A percentile compares a stretch with the other conserved stretches of the same genome.
Evolutionary conservation across 2,113 vertebrate genomes (phyloP).

Genomic region (Syrrhaptes paradoxus): DNA sequence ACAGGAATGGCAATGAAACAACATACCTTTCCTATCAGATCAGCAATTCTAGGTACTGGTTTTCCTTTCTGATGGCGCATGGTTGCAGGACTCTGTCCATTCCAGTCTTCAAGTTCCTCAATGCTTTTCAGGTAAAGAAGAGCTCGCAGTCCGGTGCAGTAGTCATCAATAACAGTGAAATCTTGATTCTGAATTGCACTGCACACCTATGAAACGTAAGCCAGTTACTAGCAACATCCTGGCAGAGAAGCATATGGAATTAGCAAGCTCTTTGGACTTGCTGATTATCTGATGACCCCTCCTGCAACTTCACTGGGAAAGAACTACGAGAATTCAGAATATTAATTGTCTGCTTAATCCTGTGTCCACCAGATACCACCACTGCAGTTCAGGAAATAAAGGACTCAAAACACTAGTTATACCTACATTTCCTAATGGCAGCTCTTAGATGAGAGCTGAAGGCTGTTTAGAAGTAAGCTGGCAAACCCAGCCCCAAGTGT

Average conservation of each 20-base stretch:
- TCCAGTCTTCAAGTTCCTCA: constrained; percentile 84
- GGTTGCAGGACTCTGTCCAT: constrained; percentile 89
- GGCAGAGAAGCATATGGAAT: background rate
- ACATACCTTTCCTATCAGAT: constrained; percentile 85
- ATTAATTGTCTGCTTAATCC: background rate
- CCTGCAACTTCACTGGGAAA: background rate
- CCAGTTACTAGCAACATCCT: background rate
- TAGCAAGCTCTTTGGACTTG: background rate
- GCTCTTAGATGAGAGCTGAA: background rate
- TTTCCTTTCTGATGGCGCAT: constrained; percentile 89
- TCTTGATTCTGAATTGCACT: constrained; percentile 97
- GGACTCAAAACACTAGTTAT: background rate
- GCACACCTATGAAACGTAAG: constrained; percentile 80
- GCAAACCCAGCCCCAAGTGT: background rate
- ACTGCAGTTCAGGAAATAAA: background rate
- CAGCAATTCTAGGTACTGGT: constrained; percentile 78
- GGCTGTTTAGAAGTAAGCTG: background rate
- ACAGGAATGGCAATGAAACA: background rate
- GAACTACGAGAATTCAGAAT: background rate
- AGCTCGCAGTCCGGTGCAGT: constrained; percentile 87
- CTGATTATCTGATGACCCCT: background rate
- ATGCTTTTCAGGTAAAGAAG: constrained; percentile 90
- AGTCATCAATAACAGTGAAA: constrained; percentile 93
- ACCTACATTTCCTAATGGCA: background rate
- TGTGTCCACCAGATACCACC: background rate